Evolutionary conservation across 1,140 invertebrate species (phyloP).

Genomic region (Semibalanus balanoides): DNA sequence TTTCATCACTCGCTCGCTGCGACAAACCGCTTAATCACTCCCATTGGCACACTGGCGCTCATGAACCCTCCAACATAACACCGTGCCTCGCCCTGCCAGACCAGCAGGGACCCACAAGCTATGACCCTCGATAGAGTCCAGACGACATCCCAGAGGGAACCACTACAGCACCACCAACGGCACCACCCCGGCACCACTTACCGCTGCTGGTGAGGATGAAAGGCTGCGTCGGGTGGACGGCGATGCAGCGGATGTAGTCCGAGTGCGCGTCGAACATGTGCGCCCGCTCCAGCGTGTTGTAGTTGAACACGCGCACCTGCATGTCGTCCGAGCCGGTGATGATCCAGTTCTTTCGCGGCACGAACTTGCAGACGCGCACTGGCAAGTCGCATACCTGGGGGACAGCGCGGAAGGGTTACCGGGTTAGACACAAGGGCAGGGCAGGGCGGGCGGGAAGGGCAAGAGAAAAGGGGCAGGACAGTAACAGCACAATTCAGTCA

Average conservation of each 20-base stretch:
- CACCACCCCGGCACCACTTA: constrained; percentile 27
- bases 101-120: no score
- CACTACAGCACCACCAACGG: no score
- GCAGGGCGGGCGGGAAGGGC: neutral
- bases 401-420: neutral
- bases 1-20: no score
- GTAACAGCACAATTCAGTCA: no score
- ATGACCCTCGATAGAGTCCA: no score
- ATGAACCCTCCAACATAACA: no score
- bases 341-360: constrained; percentile 96
- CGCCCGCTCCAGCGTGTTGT: constrained; percentile 92
- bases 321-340: constrained; percentile 94
- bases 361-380: constrained; percentile 87
- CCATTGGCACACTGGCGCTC: no score
- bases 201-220: constrained; percentile 93
- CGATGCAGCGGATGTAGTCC: constrained; percentile 93
- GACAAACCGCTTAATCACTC: no score
- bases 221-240: constrained; percentile 92
- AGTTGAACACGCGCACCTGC: constrained; percentile 93
- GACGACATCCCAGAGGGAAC: no score
- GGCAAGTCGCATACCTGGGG: constrained; percentile 80
- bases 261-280: constrained; percentile 97
- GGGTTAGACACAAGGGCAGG: neutral
- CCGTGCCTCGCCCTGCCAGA: no score
- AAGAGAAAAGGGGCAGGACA: no score